These are phyloP conservation scores for Orcinus orca DNA, from an alignment of 2,113 vertebrate genomes.

Conservation along the genomic window DNA sequence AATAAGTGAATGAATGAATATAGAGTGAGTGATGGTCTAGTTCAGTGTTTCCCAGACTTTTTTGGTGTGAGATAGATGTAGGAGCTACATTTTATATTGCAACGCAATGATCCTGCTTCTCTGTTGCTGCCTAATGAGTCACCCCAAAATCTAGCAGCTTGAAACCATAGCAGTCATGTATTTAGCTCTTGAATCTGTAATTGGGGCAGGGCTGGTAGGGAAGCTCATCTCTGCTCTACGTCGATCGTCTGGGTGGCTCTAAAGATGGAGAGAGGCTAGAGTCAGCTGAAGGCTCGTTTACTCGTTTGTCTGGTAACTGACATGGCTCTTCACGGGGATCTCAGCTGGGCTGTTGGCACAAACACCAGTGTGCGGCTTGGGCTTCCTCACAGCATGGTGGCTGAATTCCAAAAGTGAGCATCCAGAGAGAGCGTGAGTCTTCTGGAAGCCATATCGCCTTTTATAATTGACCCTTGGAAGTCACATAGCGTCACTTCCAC, in stretches of 20 bases:
- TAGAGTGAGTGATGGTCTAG: neutral
- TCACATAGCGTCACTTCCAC: neutral
- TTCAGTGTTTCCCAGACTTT: neutral
- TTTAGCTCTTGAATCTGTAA: neutral
- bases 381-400: neutral
- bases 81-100: neutral
- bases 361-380: rapidly evolving
- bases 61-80: too few species aligned
- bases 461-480: neutral
- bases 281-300: neutral
- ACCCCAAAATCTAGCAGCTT: neutral
- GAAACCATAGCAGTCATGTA: neutral
- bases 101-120: neutral
- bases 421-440: neutral
- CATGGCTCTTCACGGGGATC: neutral
- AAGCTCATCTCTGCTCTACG: neutral
- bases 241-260: neutral
- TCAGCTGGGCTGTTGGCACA: neutral
- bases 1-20: neutral
- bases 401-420: neutral
- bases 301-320: neutral
- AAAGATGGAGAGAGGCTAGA: neutral
- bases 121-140: neutral
- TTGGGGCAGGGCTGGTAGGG: neutral
- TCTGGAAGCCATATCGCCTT: neutral